phyloP scores from a whole-genome alignment of 2,113 vertebrate species.

The Dicrurus megarhynchus region DNA sequence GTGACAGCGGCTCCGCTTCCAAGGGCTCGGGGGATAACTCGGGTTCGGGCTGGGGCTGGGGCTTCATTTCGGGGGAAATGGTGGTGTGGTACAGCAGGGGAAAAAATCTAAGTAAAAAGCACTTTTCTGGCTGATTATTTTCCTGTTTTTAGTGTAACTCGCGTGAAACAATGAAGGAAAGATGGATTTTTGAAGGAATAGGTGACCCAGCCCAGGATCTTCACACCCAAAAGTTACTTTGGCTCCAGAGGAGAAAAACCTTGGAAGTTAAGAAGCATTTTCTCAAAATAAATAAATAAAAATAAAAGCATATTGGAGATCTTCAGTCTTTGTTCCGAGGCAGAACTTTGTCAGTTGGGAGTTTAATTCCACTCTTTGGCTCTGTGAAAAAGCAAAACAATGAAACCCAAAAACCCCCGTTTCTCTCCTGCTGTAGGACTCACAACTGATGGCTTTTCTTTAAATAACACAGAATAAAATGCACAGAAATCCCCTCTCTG shows the following conservation, averaged over 20 bases:
- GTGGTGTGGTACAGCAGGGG: background rate
- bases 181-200: background rate
- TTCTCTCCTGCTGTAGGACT: background rate
- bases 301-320: rapidly evolving
- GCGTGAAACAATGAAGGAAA: background rate
- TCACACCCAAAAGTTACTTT: background rate
- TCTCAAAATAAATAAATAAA: background rate
- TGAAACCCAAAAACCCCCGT: background rate
- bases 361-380: background rate
- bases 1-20: background rate
- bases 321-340: background rate
- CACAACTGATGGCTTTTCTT: background rate
- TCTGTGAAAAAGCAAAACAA: background rate
- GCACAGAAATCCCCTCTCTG: background rate
- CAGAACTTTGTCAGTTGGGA: background rate
- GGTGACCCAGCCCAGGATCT: background rate
- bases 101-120: background rate
- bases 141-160: too few relatives aligned
- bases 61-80: rapidly evolving
- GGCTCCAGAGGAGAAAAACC: background rate
- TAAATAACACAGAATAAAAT: background rate
- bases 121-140: background rate
- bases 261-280: background rate
- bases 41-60: background rate
- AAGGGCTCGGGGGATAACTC: background rate